These are phyloP conservation scores for Resseliella maxima DNA, from an alignment of 2,888 invertebrate species.

Conservation along the genomic window DNA sequence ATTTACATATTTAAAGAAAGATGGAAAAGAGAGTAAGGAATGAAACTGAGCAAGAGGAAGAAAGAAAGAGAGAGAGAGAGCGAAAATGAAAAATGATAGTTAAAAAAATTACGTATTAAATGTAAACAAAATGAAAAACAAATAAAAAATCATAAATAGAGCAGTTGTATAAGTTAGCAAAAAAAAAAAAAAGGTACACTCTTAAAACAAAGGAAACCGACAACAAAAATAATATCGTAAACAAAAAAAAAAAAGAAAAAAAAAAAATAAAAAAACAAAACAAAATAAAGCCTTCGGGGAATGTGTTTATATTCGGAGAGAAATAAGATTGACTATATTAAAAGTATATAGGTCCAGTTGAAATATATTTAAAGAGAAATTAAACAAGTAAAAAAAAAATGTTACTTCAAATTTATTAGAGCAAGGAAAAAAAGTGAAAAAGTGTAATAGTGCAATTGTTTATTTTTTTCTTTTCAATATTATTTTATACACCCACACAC, in stretches of 20 bases:
- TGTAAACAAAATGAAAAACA: slow-evolving; percentile 66
- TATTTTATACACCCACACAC: slow-evolving; percentile 51
- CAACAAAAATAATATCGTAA: slow-evolving; percentile 39
- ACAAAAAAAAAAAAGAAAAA: slow-evolving; percentile 17
- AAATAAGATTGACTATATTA: slow-evolving; percentile 73
- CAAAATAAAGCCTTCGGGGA: slow-evolving; percentile 61
- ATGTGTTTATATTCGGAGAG: slow-evolving; percentile 74
- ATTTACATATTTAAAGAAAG: slow-evolving; percentile 68
- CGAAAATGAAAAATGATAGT: slow-evolving; percentile 58
- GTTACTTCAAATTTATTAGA: slow-evolving; percentile 66
- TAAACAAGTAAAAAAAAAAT: slow-evolving; percentile 56
- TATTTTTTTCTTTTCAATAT: slow-evolving; percentile 56
- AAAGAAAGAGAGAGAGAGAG: slow-evolving; percentile 60
- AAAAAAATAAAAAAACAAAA: no score
- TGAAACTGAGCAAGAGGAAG: slow-evolving; percentile 64
- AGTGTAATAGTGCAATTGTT: slow-evolving; percentile 60
- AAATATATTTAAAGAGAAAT: slow-evolving; percentile 56
- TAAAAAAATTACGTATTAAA: slow-evolving; percentile 67
- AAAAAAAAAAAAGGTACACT: slow-evolving; percentile 54
- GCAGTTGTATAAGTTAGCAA: slow-evolving; percentile 56
- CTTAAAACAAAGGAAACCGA: slow-evolving; percentile 33
- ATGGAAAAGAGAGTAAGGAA: slow-evolving; percentile 68
- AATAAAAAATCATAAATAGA: slow-evolving; percentile 58
- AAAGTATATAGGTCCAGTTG: slow-evolving; percentile 56
- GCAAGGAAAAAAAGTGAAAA: slow-evolving; percentile 59